Evolutionary conservation across 2,113 vertebrate species (phyloP).

Genomic region (Piprites chloris): DNA sequence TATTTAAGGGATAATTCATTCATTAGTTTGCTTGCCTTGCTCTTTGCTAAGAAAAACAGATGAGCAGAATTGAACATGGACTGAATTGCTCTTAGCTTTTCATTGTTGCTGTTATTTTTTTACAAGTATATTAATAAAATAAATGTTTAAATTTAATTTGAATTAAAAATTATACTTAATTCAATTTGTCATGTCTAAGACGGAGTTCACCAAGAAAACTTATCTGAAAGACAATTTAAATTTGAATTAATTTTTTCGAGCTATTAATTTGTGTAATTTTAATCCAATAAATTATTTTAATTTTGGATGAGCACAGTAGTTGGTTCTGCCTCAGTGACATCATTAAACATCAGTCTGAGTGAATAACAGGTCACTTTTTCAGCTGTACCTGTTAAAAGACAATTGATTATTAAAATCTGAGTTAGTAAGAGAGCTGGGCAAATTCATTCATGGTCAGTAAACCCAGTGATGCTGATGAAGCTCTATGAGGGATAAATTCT

Average conservation of each 20-base stretch:
- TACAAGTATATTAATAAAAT: neutral
- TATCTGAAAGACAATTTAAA: neutral
- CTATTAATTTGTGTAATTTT: neutral
- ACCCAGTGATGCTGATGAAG: neutral
- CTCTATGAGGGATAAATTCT: neutral
- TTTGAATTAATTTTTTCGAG: neutral
- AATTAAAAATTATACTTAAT: neutral
- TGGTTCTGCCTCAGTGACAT: neutral
- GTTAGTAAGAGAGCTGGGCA: neutral
- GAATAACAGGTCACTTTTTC: neutral
- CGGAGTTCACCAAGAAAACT: neutral
- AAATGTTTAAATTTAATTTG: neutral
- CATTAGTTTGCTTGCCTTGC: neutral
- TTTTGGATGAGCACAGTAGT: neutral
- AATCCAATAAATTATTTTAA: neutral
- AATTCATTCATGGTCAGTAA: neutral
- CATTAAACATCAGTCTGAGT: neutral
- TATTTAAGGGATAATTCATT: constrained; percentile 10
- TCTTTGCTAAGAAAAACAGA: neutral
- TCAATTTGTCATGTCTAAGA: neutral
- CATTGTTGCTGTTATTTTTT: neutral
- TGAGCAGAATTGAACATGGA: neutral
- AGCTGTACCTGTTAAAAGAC: neutral
- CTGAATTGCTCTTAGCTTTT: neutral
- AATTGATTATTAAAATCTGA: neutral